Conservation (phyloP, 2,888 invertebrate genomes). For the Lymantria dispar region DNA sequence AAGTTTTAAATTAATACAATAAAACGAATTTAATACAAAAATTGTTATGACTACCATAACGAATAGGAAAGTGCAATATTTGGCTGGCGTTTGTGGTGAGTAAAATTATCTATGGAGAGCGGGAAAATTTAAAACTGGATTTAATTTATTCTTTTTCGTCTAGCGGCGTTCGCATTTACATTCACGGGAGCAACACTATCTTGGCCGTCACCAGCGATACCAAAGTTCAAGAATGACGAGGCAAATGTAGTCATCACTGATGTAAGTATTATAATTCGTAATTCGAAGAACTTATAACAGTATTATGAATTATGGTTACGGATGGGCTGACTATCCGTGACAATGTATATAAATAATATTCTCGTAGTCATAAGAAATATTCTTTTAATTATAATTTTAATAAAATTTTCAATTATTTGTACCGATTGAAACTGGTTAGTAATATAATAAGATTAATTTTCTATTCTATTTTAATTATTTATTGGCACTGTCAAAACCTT, state of each 20-base stretch:
- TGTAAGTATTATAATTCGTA: constrained; percentile 43
- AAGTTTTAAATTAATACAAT: background rate
- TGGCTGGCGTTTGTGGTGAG: constrained; percentile 72
- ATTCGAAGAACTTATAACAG: too few species aligned
- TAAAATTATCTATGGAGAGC: constrained; percentile 22
- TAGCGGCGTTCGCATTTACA: constrained; percentile 70
- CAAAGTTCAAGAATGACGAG: constrained; percentile 71
- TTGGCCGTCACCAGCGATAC: constrained; percentile 82
- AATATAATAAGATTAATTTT: too few species aligned
- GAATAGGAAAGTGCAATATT: constrained; percentile 66
- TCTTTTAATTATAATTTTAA: too few species aligned
- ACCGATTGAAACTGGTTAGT: too few species aligned
- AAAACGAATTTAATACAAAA: background rate
- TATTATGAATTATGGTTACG: too few species aligned
- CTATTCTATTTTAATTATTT: too few species aligned
- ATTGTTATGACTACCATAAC: constrained; percentile 36
- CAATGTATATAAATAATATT: too few species aligned
- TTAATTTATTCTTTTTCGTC: constrained; percentile 8
- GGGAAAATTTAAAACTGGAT: constrained; percentile 33
- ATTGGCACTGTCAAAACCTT: too few species aligned
- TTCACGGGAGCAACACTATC: constrained; percentile 73
- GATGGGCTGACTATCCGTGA: too few species aligned
- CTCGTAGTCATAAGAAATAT: too few species aligned
- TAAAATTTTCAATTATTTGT: too few species aligned
- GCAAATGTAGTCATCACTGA: constrained; percentile 63